Base-by-base conservation (phyloP, 2,797 vertebrate species). In the Halcyon smyrnensis region DNA sequence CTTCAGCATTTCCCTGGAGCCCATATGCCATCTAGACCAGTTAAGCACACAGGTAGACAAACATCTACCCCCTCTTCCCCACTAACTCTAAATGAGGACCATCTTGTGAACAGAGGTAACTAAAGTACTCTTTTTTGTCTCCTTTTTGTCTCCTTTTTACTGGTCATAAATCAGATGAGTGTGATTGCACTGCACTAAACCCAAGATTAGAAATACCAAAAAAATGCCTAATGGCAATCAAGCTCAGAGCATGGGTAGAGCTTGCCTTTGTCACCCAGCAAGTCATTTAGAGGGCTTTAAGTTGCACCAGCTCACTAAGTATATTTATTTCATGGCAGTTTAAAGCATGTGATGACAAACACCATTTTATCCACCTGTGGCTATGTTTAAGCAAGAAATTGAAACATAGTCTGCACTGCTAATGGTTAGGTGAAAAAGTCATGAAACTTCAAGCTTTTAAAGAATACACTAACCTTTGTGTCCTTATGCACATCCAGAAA, bases 391-490 rank as follows among this genome's bases (percentile, higher is more conserved):
- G 59, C 28, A 86, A 88, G 7, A 84, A 73, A 67, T 8, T 63
- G 46, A 70, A 95, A 74, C 4, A 54, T 1, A 37, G 4, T 48
- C 28, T 16, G 17, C 11, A 48, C 23, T 45, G 24, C 5, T 63
- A 79, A 74, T 46, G 32, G 32, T 74, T 69, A 54, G 87, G 84
- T 4, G 3, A 92, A 88, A 88, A 9, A 34, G 17, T 70, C 43
- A 30, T 24, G 20, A 94, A 89, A 73, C 7, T 24, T 34, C 39
- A 87, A 30, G 46, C n/a, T 94, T 82, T 79, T 76, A 82, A 83
- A 73, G 56, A 91, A 87, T 59, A 70, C 50, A 98, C 98, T 97
- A 94, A 98, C 98, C 98, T 98, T 98, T 81, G 95, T 97, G 95
- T 98, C 93, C 94, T 97, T 96, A 93, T 89, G 95, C 68, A 84